Evolutionary conservation across 2,113 vertebrate genomes (phyloP).

Genomic region (pig (Sus scrofa)): DNA sequence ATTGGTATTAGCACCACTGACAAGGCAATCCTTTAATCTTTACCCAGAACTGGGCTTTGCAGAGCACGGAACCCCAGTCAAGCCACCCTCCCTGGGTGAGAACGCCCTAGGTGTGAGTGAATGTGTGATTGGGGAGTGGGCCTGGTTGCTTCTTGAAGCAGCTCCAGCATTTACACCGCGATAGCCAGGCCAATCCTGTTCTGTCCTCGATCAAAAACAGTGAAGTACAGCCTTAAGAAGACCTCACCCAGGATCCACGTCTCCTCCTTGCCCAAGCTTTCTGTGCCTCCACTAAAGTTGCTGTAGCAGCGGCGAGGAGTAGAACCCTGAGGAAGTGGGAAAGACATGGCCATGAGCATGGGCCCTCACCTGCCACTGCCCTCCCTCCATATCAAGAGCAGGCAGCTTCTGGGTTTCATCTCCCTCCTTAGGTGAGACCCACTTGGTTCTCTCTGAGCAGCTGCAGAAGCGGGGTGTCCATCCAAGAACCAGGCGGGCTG

Average conservation of each 20-base stretch:
- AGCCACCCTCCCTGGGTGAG: not conserved
- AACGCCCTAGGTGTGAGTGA: accelerated
- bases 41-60: not conserved
- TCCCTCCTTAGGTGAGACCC: not conserved
- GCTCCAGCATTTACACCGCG: not conserved
- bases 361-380: not conserved
- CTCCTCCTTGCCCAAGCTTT: accelerated
- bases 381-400: not conserved
- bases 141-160: not conserved
- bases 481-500: not conserved
- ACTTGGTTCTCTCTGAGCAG: accelerated
- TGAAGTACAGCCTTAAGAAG: constrained; percentile 62
- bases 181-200: constrained; percentile 57
- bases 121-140: not conserved
- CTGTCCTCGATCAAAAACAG: not conserved
- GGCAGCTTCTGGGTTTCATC: not conserved
- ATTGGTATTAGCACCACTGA: not conserved
- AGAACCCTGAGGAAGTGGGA: accelerated
- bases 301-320: accelerated
- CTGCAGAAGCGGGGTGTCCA: not conserved
- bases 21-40: constrained; percentile 18
- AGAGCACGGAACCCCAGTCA: too few species aligned
- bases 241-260: not conserved
- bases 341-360: accelerated
- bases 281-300: not conserved